Base-by-base conservation (phyloP, 2,888 invertebrate species). In the Oeneis ivallda region DNA sequence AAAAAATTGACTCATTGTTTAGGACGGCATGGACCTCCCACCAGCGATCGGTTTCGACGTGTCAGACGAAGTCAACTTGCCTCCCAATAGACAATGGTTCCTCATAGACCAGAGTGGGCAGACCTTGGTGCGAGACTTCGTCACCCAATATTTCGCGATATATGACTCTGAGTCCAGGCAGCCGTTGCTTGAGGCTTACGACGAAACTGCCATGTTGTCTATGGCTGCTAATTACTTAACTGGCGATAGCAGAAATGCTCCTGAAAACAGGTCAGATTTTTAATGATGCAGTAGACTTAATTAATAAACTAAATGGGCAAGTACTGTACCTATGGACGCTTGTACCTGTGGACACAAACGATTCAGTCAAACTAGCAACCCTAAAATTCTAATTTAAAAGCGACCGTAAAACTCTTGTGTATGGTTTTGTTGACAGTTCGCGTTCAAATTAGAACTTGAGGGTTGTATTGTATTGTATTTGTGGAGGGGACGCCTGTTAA, bases 11-110 rank as follows among this genome's bases (percentile, higher is more conserved):
- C 45, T 8, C 17, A 56, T n/a, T 32, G 11, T 50, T 37, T 56
- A 98, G 98, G 98, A 98, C 85, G 96, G 96, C 71, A 93, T 93
- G 70, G 95, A 95, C 37, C 92, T 98, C 57, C 96, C 97, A 1
- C 96, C 96, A n/a, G 95, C 96, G 19, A 97, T 98, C 64, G 94
- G 95, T 2, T 98, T 98, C 89, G 98, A 98, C 85, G 93, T 98
- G 39, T 93, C 93, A 39, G 95, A 96, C 71, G 94, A 94, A 65
- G 82, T 87, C 0, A 85, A 91, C n/a, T 78, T 97, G 4, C 97
- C 97, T 0, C 85, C 93, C 0, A 87, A 93, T 0, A 93, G 94
- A 79, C 95, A 95, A 71, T 96, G 96, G 8, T 98, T 95, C 86
- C 84, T 95, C 19, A 94, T 94, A 66, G 93, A 94, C 83, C 84